Evolutionary conservation across 2,888 invertebrate genomes (phyloP).

Genomic region (Globia sparganii): DNA sequence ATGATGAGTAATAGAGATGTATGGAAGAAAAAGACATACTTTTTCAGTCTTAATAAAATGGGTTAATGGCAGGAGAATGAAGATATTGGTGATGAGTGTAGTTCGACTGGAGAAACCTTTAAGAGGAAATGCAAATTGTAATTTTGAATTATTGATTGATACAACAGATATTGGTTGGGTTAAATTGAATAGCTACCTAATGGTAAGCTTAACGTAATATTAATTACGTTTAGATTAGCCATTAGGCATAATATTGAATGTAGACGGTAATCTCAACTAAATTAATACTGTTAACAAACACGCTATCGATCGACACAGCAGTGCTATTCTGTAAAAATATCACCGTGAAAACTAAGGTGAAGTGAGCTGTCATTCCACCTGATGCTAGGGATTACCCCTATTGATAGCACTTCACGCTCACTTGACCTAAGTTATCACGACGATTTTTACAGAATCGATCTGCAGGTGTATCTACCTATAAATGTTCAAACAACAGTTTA

Average conservation of each 20-base stretch:
- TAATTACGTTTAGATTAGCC: slow-evolving; percentile 10
- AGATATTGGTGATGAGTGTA: not conserved
- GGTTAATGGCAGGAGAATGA: fast-evolving
- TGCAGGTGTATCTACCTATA: no score
- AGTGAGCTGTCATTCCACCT: no score
- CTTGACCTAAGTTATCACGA: no score
- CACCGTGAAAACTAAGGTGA: no score
- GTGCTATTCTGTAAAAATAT: no score
- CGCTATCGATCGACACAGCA: no score
- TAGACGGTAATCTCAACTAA: not conserved
- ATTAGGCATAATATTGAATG: not conserved
- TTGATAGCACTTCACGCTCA: no score
- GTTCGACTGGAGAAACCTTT: not conserved
- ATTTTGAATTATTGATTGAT: not conserved
- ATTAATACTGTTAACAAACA: slow-evolving; percentile 15
- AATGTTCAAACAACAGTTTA: not conserved
- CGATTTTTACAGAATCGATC: no score
- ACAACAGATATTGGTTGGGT: not conserved
- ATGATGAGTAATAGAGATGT: not conserved
- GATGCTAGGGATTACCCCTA: no score
- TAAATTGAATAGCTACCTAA: not conserved
- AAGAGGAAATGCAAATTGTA: fast-evolving
- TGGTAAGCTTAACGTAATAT: slow-evolving; percentile 10
- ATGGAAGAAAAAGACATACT: no score
- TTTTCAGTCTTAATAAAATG: not conserved